A percentile compares a stretch with the other conserved stretches of the same genome.
phyloP scores from a whole-genome alignment of 1,140 invertebrate genomes.

The Conus ventricosus region DNA sequence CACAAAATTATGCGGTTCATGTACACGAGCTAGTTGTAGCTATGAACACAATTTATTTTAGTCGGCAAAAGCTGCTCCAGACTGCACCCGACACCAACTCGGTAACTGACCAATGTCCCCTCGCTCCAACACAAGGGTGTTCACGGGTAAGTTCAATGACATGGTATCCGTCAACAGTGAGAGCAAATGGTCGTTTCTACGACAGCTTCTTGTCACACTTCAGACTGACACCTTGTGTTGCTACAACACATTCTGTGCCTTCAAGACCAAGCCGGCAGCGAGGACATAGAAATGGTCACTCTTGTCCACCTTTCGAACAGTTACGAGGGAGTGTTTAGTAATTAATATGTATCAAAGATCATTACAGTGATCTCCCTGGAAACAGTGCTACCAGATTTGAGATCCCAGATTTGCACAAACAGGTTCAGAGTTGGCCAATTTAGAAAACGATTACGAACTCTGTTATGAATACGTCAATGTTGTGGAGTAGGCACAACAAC shows the following conservation, averaged over 20 bases:
- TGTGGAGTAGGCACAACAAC: too few species aligned
- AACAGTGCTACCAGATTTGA: neutral
- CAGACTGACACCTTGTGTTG: conserved; percentile 3
- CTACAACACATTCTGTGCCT: conserved; percentile 16
- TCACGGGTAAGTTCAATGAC: conserved; percentile 45
- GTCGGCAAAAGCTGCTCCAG: too few species aligned
- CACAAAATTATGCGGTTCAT: too few species aligned
- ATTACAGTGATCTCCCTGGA: neutral
- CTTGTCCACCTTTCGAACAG: neutral
- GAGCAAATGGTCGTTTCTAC: conserved; percentile 3
- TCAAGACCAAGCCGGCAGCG: neutral
- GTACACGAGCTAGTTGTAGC: too few species aligned
- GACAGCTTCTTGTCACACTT: conserved; percentile 16
- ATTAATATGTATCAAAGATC: neutral
- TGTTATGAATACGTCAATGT: too few species aligned
- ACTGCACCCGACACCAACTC: too few species aligned
- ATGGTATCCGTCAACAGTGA: conserved; percentile 30
- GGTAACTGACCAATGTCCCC: conserved; percentile 40
- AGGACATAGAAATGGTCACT: neutral
- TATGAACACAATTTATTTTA: too few species aligned
- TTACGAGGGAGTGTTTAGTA: conserved; percentile 13
- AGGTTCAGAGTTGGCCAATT: too few species aligned
- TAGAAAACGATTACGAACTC: too few species aligned
- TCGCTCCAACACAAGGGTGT: conserved; percentile 35
- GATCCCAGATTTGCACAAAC: too few species aligned